Base-by-base conservation (phyloP, 2,113 vertebrate genomes). In the Esox niger region DNA sequence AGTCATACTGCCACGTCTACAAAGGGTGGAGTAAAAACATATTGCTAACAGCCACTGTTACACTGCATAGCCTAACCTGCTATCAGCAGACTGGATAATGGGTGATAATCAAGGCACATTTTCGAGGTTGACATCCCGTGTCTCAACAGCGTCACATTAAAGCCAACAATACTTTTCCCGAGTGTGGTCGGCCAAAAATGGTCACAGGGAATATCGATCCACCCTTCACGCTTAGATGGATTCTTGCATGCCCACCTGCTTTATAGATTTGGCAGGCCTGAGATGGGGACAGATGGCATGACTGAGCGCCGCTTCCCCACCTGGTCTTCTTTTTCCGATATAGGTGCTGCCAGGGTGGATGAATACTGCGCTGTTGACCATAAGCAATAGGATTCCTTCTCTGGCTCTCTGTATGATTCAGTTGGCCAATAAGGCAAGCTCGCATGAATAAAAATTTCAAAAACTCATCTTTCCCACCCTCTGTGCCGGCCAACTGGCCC, bases 161-260 rank as follows among this genome's bases (percentile, higher is more conserved):
- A 33, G 13, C 69, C 67, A 26, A 61, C 61, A 0, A 70, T 69
- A 69, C 11, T 38, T 38, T 11, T 6, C 35, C 35, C 35, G 35
- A 62, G 62, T 60, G 55, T 69, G 66, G 47, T 76, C 66, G 58
- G 68, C 68, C 70, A 71, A 71, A 64, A 58, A 60, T 69, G 72
- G 8, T 66, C 66, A 21, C 47, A 33, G 29, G 58, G 74, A 79
- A 71, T 73, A 72, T 74, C 43, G 62, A 69, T 75, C 75, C 75
- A 79, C 79, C 82, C 83, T 88, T 86, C 87, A 87, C 56, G 88
- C 87, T 87, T 76, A 56, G 72, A 74, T 71, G 73, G 82, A 78
- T 68, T 80, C 73, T 59, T 59, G 68, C 64, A 46, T 58, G 75
- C 52, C 66, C 46, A 21, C 54, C 78, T 56, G n/a, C n/a, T n/a